Conservation (phyloP, 2,888 invertebrate species). For the Nomada flava region DNA sequence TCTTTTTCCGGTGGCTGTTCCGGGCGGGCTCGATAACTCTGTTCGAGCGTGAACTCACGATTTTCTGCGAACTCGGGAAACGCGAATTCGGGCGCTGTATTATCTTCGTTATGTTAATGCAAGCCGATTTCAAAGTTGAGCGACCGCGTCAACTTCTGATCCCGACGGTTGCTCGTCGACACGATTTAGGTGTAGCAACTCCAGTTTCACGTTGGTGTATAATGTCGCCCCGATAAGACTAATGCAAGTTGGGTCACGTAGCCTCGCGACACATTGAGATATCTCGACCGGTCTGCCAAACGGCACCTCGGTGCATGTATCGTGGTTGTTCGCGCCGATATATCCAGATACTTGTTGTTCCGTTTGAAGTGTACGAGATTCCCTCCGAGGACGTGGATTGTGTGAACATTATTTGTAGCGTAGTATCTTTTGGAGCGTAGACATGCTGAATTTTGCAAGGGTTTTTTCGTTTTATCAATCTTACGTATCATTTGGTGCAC, state of each 20-base stretch:
- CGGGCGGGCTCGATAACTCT: conserved; percentile 47
- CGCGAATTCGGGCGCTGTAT: conserved; percentile 38
- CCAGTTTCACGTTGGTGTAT: conserved; percentile 36
- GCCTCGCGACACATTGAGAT: conserved; percentile 63
- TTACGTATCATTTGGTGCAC: background rate
- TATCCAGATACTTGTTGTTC: conserved; percentile 1
- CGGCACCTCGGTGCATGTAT: conserved; percentile 17
- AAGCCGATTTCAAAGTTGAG: conserved; percentile 67
- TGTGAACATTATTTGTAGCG: background rate
- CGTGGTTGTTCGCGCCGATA: background rate
- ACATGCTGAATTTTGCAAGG: background rate
- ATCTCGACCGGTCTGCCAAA: conserved; percentile 55
- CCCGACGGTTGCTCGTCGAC: conserved; percentile 57
- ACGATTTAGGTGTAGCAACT: conserved; percentile 66
- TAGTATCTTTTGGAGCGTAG: background rate
- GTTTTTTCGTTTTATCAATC: background rate
- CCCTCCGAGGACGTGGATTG: background rate
- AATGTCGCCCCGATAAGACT: conserved; percentile 67
- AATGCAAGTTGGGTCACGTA: conserved; percentile 73
- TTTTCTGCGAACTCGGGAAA: conserved; percentile 38
- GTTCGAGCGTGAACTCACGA: conserved; percentile 49
- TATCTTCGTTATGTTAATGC: conserved; percentile 68
- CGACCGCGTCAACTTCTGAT: conserved; percentile 64
- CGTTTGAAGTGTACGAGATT: background rate
- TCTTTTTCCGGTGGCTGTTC: background rate